Evolutionary conservation across 2,113 vertebrate species (phyloP).

Genomic region (Amphilophus citrinellus): DNA sequence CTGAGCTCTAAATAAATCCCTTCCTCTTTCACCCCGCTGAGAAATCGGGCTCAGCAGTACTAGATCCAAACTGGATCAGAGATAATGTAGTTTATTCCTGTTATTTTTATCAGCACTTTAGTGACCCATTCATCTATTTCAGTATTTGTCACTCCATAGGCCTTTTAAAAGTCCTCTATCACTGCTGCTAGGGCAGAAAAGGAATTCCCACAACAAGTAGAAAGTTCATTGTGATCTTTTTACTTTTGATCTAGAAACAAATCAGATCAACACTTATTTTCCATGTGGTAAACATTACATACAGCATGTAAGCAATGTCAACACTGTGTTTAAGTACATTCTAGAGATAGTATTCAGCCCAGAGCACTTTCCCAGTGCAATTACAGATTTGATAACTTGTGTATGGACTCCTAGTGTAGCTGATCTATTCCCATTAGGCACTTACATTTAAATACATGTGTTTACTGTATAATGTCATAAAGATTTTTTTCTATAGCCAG

Average conservation of each 20-base stretch:
- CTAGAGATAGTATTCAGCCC: background rate
- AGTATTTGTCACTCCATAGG: background rate
- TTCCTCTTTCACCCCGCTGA: background rate
- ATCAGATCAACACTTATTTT: background rate
- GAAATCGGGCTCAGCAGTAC: background rate
- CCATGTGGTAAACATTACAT: background rate
- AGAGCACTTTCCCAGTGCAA: background rate
- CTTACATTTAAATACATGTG: too few species aligned
- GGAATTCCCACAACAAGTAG: background rate
- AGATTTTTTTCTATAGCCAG: too few species aligned
- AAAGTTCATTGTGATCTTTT: background rate
- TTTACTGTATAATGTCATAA: too few species aligned
- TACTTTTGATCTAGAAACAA: background rate
- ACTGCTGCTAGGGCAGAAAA: background rate
- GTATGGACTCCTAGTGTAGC: too few species aligned
- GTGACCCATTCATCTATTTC: background rate
- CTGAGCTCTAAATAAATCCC: constrained; percentile 47
- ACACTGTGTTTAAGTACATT: background rate
- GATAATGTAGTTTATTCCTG: constrained; percentile 28
- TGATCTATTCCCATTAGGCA: too few species aligned
- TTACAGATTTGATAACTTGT: background rate
- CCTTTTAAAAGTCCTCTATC: background rate
- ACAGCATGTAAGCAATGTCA: background rate
- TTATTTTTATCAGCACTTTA: constrained; percentile 26
- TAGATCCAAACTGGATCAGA: constrained; percentile 21